phyloP scores from a whole-genome alignment of 1,140 invertebrate genomes.

The Aphis gossypii region DNA sequence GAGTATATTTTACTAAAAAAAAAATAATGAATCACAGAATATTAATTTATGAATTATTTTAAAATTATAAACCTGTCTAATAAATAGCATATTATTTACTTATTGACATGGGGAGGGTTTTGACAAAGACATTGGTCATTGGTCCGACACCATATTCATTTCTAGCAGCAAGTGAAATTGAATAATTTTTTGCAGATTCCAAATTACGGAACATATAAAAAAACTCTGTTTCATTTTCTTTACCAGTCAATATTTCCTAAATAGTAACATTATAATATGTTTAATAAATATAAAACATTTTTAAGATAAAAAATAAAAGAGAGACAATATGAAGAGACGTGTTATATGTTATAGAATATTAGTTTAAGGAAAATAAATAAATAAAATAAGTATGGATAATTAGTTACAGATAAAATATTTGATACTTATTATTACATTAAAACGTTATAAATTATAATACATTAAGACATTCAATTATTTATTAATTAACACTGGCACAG shows the following conservation, averaged over 20 bases:
- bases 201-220: conserved; percentile 81
- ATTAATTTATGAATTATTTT: not conserved
- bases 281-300: not conserved
- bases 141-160: conserved; percentile 84
- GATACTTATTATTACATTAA: not conserved
- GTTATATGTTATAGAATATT: conserved; percentile 36
- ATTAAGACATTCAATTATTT: not conserved
- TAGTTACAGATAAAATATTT: not conserved
- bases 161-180: conserved; percentile 78
- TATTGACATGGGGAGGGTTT: conserved; percentile 72
- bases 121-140: conserved; percentile 69
- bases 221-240: conserved; percentile 35
- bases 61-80: not conserved
- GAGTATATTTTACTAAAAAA: conserved; percentile 48
- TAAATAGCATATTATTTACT: conserved; percentile 66
- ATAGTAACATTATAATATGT: not conserved
- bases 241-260: conserved; percentile 49
- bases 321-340: not conserved
- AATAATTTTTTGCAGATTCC: conserved; percentile 77
- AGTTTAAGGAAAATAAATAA: conserved; percentile 6
- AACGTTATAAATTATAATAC: not conserved
- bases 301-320: not conserved
- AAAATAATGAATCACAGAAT: not conserved
- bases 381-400: not conserved
- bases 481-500: not conserved